These are phyloP conservation scores for Gisinianus flammeolus DNA, from an alignment of 2,888 invertebrate genomes.

Conservation along the genomic window DNA sequence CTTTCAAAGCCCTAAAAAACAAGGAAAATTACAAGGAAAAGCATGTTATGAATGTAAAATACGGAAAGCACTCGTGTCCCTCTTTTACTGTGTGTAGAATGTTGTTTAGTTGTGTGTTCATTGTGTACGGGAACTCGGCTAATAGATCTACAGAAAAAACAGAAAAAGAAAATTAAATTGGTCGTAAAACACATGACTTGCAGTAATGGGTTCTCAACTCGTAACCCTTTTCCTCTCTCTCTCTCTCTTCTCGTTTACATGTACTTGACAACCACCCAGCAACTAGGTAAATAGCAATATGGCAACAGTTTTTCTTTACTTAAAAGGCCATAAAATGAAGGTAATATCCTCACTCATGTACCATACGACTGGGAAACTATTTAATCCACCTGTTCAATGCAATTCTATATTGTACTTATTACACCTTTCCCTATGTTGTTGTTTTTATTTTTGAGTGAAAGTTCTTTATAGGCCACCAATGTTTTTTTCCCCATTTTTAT, in stretches of 20 bases:
- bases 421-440: too few species aligned
- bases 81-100: not conserved
- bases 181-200: constrained; percentile 30
- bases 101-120: not conserved
- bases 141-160: not conserved
- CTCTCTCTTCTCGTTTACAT: not conserved
- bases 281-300: not conserved
- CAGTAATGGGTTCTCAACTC: constrained; percentile 22
- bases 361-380: not conserved
- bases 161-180: constrained; percentile 13
- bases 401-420: too few species aligned
- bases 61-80: not conserved
- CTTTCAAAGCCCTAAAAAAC: not conserved
- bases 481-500: not conserved
- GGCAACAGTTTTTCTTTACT: not conserved
- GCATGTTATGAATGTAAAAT: not conserved
- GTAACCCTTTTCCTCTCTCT: not conserved
- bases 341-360: too few species aligned
- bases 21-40: not conserved
- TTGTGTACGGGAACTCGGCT: not conserved
- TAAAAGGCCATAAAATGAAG: not conserved
- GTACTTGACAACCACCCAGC: not conserved
- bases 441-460: not conserved
- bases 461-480: not conserved
- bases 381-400: constrained; percentile 4